Base-by-base conservation (phyloP, 2,888 invertebrate genomes). In the Eupithecia inturbata region DNA sequence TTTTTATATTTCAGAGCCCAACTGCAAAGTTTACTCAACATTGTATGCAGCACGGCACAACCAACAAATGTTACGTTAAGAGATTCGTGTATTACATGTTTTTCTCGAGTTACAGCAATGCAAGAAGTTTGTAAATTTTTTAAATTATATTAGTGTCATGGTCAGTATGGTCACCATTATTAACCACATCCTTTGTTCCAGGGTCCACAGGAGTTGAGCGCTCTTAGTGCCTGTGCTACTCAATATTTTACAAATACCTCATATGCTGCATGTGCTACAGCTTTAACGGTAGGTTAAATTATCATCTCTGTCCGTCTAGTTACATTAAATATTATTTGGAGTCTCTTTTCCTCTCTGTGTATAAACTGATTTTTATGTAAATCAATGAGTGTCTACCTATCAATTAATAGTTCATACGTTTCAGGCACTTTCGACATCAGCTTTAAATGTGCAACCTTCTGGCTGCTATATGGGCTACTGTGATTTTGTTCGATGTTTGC, bases 21-120 rank as follows among this genome's bases (percentile, higher is more conserved):
- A 76, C 78, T 94, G 57, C 94, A 94, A 75, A 96, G 95, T 81
- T 88, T 96, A 71, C 86, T 96, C 14, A 96, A 95, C 83, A 88
- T 96, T 75, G 94, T 96, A 76, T 96, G 96, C 85, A 96, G 95
- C 81, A 95, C 95, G 53, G 95, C 96, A n/a, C 96, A 96, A 86
- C 95, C 95, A 22, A 93, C 95, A 1, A 95, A 95, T 79, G 89
- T 94, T 6, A 95, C 95, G 49, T 80, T 89, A 73, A 93, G 96
- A 74, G 96, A 96, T 88, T 95, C 95, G 19, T 96, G 96, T 82
- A 95, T 96, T 77, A 95, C 95, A 31, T 96, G 96, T 83, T 96
- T 96, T 84, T 94, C 95, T 74, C 89, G 95, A 78, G 95, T 95
- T 3, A 95, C 95, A 68, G 88, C 93, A 41, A 89, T 95, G 90